Base-by-base conservation (phyloP, 1,140 invertebrate genomes). In the Phocides pigmalion region DNA sequence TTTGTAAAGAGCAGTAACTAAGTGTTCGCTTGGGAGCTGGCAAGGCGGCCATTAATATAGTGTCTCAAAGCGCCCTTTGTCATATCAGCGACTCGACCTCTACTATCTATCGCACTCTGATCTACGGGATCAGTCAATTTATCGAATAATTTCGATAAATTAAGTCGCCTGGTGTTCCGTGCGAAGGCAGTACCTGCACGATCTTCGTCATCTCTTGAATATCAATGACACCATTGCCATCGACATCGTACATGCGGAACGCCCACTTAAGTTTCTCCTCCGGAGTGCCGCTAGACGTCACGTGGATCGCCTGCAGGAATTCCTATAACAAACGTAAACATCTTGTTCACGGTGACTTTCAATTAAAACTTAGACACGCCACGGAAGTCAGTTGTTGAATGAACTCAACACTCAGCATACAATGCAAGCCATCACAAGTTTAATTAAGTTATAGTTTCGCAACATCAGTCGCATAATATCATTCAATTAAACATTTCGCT, bases 201-300 rank as follows among this genome's bases (percentile, higher is more conserved):
- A 98, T 98, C 94, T 98, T 97, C 37, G 96, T 97, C 96, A 98
- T 98, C 94, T 98, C 97, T 87, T 98, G 97, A 81, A 98, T 97
- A 89, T 99, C 98, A 87, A 99, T 99, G 64, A 98, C 97, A 64
- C 99, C 99, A 90, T 99, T 99, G 16, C 98, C 98, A 91, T 99
- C 98, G n/a, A 99, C 98, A 88, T 99, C 99, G 89, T 99, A 99
- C 97, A 98, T 98, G 83, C 97, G 95, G 93, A 99, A 99, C 41
- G 99, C 99, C 99, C 98, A 99, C 93, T 99, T 98, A 41, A 99
- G 94, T 92, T 99, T 99, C 89, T 99, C 98, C 89, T 99, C 97
- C 6, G 98, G 97, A 71, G 98, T 99, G 49, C 98, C 98, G 70
- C 98, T 98, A 66, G 97, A 98, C 62, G 98, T 99, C 53, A 99